Evolutionary conservation across 1,140 invertebrate species (phyloP), one percentile per base, ranked within the genome.

Genomic region (Calephelis virginiensis): DNA sequence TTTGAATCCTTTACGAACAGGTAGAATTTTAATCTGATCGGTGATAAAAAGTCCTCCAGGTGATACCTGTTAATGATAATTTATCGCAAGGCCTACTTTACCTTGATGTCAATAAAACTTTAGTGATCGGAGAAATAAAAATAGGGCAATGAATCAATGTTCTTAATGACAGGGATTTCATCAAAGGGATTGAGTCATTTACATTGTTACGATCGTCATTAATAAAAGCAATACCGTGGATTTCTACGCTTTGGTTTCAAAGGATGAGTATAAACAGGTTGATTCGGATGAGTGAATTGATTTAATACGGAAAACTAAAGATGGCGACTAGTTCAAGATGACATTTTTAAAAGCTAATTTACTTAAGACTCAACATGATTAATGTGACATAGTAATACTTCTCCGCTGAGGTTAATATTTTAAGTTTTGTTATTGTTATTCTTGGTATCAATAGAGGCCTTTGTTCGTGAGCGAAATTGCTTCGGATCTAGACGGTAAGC

Each of bases 181-280:
- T 85, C 81, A 82, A 83, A 83, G 69, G 76, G 71, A 90, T 90
- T 89, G 83, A 90, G 85, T 82, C 81, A 75, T 86, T 84, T 82
- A 83, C 78, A 80, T 81, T 81, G 73, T 82, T 85, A 81, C 80
- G 75, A 76, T 64, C 77, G 75, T 75, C 79, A 78, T 80, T 78
- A 85, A 84, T 86, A 87, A 86, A 83, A 84, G 79, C 72, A 71
- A 73, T 72, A 82, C 73, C 72, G 74, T 73, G 68, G 63, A 69
- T 79, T 80, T 83, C 78, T 83, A 86, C 83, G 83, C 87, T 87
- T 83, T 70, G 67, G 68, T 73, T 74, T 88, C 81, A 82, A 84
- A 85, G 81, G 77, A 73, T 73, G 70, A 68, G 79, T 84, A 86
- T 85, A 75, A 70, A 69, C 70, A 72, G 69, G 67, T 64, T 66